A percentile compares a stretch with the other conserved stretches of the same genome.
Evolutionary conservation across 2,797 vertebrate genomes (phyloP).

Genomic region (Acanthornis magna): DNA sequence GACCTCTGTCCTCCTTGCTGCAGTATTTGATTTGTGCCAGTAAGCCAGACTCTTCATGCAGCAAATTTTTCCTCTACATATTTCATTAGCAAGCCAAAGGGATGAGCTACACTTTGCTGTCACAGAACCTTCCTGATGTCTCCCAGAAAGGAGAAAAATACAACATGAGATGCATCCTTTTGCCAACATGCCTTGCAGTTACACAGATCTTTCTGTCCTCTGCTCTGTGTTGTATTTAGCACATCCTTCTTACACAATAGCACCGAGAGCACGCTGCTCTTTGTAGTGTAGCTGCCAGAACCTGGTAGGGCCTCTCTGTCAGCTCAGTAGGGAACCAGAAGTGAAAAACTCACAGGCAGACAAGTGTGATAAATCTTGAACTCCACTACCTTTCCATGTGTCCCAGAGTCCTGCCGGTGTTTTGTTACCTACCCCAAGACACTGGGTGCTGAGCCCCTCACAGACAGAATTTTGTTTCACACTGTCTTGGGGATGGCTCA

Average conservation of each 20-base stretch:
- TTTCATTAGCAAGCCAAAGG: background rate
- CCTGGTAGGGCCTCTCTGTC: background rate
- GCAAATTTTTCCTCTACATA: background rate
- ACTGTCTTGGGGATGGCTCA: background rate
- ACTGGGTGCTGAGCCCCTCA: background rate
- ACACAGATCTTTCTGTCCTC: background rate
- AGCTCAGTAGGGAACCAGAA: background rate
- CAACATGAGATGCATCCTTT: background rate
- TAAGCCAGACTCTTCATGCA: background rate
- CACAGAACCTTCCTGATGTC: background rate
- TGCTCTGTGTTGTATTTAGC: slow-evolving; percentile 6
- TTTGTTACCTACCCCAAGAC: background rate
- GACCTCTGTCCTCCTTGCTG: background rate
- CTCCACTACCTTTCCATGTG: background rate
- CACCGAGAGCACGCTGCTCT: background rate
- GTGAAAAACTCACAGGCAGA: background rate
- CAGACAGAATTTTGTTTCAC: background rate
- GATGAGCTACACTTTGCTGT: background rate
- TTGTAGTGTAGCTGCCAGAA: background rate
- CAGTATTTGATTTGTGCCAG: background rate
- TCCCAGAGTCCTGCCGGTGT: background rate
- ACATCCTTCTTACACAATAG: background rate
- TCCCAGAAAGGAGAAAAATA: background rate
- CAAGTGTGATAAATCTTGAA: background rate
- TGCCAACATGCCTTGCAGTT: background rate